Evolutionary conservation across 2,113 vertebrate genomes (phyloP).

Genomic region (Gallinago paraguaiae): DNA sequence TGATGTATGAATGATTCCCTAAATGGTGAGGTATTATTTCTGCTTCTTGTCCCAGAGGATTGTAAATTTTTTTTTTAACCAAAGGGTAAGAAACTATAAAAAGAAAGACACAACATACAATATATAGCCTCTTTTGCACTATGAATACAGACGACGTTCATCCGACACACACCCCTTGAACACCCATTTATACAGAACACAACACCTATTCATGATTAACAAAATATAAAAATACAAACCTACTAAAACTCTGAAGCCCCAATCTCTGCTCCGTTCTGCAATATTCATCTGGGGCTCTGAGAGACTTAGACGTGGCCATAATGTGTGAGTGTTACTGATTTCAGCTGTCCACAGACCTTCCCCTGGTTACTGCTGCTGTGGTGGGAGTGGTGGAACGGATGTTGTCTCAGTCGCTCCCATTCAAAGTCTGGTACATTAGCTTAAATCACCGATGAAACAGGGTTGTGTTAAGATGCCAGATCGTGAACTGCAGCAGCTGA

Average conservation of each 20-base stretch:
- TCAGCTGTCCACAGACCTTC: not conserved
- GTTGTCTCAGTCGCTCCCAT: not conserved
- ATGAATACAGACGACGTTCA: not conserved
- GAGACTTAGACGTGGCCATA: not conserved
- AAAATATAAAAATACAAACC: not conserved
- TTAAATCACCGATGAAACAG: not conserved
- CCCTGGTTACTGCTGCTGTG: not conserved
- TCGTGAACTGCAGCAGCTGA: not conserved
- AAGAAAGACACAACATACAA: not conserved
- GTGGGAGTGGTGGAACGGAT: not conserved
- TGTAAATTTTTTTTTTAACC: not conserved
- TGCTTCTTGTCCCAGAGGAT: constrained; percentile 1
- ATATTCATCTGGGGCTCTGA: not conserved
- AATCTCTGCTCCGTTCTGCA: not conserved
- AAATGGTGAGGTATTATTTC: constrained; percentile 48
- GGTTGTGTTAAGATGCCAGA: not conserved
- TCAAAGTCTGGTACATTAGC: not conserved
- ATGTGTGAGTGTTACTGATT: not conserved
- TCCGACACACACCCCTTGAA: not conserved
- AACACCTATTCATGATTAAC: not conserved
- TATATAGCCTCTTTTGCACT: not conserved
- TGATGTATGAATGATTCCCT: constrained; percentile 28
- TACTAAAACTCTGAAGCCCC: not conserved
- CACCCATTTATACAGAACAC: not conserved
- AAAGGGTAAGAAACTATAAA: constrained; percentile 34